Base-by-base conservation (phyloP, 2,113 vertebrate species). In the Upupa epops region DNA sequence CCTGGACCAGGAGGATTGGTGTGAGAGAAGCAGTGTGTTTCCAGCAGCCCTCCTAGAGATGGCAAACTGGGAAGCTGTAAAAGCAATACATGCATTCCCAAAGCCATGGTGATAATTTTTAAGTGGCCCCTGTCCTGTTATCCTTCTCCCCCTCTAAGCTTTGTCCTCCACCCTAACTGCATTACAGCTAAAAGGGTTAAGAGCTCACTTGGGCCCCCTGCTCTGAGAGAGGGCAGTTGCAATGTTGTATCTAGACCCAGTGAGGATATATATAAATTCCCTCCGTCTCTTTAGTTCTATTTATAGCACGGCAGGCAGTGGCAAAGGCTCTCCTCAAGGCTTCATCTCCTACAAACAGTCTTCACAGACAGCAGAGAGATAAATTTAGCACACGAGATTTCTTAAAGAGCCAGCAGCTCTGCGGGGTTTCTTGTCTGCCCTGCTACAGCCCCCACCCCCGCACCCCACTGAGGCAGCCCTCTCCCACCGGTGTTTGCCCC, bases 281-380 rank as follows among this genome's bases (percentile, higher is more conserved):
- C 94, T 93, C 77, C 34, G 26, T 94, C 90, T 93, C 95, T 86
- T 84, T 2, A 13, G 64, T 9, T 76, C 96, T 96, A 92, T 91
- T 96, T 95, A 85, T 90, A 97, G 93, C 90, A 63, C 42, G 63
- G 82, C 92, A 96, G 91, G 92, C 88, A 88, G 88, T 93, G 89
- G 92, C 95, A 96, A 96, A 92, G 92, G 91, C 94, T 96, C 84
- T 92, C 95, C 78, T 96, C 93, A 95, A 92, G 92, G 93, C 83
- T 80, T 96, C 94, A 95, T 90, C 94, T 94, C 94, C 96, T 96
- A 96, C 89, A 97, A 95, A 95, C 95, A 83, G 78, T 95, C 92
- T 93, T 93, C 93, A 92, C 95, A 96, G 93, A 96, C 94, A 95
- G 90, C 81, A 85, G 78, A 96, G 83, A 96, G 96, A 97, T 88